Evolutionary conservation across 2,888 invertebrate genomes (phyloP).

Genomic region (Matsumyia berberina): DNA sequence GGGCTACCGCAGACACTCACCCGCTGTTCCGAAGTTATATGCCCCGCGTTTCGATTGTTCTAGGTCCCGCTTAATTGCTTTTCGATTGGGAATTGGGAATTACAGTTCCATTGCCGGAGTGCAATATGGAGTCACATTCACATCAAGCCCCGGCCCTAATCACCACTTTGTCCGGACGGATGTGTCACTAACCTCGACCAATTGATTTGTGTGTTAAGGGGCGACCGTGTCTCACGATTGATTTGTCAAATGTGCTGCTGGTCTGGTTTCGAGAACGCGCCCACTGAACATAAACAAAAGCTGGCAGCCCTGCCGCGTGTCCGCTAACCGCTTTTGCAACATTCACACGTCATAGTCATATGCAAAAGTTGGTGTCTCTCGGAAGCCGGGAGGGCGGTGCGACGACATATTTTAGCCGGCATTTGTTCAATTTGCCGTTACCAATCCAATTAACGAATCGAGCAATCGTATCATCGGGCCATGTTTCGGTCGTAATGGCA

Average conservation of each 20-base stretch:
- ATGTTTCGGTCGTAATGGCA: slow-evolving; percentile 42
- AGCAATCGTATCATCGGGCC: slow-evolving; percentile 44
- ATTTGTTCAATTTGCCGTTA: slow-evolving; percentile 58
- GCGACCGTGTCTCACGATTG: slow-evolving; percentile 39
- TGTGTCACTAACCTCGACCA: slow-evolving; percentile 60
- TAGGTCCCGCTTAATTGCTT: slow-evolving; percentile 57
- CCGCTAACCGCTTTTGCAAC: slow-evolving; percentile 42
- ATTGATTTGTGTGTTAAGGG: slow-evolving; percentile 16
- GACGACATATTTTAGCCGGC: slow-evolving; percentile 35
- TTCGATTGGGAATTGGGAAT: slow-evolving; percentile 36
- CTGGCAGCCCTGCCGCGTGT: slow-evolving; percentile 2
- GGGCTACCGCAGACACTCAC: slow-evolving; percentile 14
- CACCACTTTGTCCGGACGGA: slow-evolving; percentile 49
- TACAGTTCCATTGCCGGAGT: slow-evolving; percentile 20
- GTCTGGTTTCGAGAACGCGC: slow-evolving; percentile 31
- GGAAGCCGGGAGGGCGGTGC: neutral
- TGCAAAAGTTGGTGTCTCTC: slow-evolving; percentile 1
- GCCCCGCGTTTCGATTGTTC: slow-evolving; percentile 30
- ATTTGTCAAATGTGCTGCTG: slow-evolving; percentile 34
- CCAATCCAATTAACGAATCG: slow-evolving; percentile 62
- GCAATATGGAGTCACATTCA: slow-evolving; percentile 23
- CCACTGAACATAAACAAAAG: slow-evolving; percentile 58
- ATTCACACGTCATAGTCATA: slow-evolving; percentile 27
- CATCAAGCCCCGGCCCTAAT: slow-evolving; percentile 11
- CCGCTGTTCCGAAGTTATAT: slow-evolving; percentile 49